Conservation (phyloP, 2,888 invertebrate species). For the Tenthredo mesomela region DNA sequence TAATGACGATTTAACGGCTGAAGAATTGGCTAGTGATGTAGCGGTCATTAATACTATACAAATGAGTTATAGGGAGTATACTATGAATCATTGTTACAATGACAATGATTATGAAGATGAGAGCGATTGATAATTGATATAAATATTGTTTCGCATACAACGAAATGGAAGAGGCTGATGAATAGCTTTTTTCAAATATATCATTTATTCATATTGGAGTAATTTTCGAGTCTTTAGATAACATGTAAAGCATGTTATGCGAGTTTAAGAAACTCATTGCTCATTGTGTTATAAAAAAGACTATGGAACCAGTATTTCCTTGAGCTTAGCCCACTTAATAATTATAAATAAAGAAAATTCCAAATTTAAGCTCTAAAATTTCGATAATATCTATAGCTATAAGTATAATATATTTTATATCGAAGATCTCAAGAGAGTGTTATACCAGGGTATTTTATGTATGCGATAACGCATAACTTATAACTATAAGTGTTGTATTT, state of each 20-base stretch:
- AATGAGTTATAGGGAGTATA: slow-evolving; percentile 64
- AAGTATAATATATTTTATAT: slow-evolving; percentile 51
- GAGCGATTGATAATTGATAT: slow-evolving; percentile 71
- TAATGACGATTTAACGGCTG: slow-evolving; percentile 79
- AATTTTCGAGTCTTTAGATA: neutral
- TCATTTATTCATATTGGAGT: slow-evolving; percentile 24
- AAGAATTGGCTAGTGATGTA: slow-evolving; percentile 80
- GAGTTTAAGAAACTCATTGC: neutral
- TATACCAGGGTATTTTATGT: slow-evolving; percentile 39
- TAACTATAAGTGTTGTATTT: slow-evolving; percentile 13
- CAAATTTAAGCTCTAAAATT: slow-evolving; percentile 23
- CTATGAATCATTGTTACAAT: slow-evolving; percentile 67
- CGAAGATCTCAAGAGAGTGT: slow-evolving; percentile 53
- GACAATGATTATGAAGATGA: slow-evolving; percentile 77
- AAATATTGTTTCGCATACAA: neutral
- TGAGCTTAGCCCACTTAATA: slow-evolving; percentile 30
- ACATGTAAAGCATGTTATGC: neutral
- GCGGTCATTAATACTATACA: slow-evolving; percentile 73
- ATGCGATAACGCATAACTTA: neutral
- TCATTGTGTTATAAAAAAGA: slow-evolving; percentile 19
- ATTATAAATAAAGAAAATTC: slow-evolving; percentile 1
- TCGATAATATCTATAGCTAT: slow-evolving; percentile 11
- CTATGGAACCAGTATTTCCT: neutral
- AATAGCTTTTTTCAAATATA: slow-evolving; percentile 34
- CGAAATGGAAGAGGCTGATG: slow-evolving; percentile 34